phyloP scores from a whole-genome alignment of 2,797 vertebrate genomes.

The Tragelaphus oryx region DNA sequence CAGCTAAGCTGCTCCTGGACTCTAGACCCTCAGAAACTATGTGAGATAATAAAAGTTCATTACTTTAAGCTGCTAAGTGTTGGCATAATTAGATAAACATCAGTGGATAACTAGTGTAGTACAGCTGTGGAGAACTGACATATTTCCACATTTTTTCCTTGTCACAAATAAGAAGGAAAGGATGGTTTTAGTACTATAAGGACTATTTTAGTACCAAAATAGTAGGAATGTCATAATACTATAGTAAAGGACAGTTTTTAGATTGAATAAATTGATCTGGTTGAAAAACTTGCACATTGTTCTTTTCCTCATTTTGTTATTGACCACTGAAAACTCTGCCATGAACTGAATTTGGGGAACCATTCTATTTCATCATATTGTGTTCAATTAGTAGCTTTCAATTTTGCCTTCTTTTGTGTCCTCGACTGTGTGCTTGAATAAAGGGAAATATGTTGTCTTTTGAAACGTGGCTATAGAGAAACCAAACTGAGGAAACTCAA shows the following conservation, averaged over 20 bases:
- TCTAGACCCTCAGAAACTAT: neutral
- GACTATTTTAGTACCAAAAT: neutral
- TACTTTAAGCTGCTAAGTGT: neutral
- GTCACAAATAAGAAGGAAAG: constrained; percentile 1
- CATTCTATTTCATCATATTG: neutral
- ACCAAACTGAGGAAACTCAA: neutral
- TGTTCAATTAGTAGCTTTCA: neutral
- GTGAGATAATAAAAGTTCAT: neutral
- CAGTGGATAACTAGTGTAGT: neutral
- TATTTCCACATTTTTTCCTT: neutral
- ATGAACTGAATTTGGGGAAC: neutral
- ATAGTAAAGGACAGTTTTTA: neutral
- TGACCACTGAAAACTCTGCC: neutral
- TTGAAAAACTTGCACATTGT: constrained; percentile 4
- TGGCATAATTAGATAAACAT: neutral
- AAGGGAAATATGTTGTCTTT: neutral
- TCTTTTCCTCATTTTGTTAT: neutral
- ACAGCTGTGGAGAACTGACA: neutral
- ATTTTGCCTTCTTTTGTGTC: neutral
- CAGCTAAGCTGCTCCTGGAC: neutral
- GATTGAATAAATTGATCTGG: neutral
- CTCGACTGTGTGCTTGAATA: neutral
- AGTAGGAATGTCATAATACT: neutral
- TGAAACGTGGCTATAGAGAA: neutral
- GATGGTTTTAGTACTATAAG: neutral